A percentile compares a stretch with the other conserved stretches of the same genome.
Conservation (phyloP, 2,888 invertebrate species). For the Orthosia cruda region DNA sequence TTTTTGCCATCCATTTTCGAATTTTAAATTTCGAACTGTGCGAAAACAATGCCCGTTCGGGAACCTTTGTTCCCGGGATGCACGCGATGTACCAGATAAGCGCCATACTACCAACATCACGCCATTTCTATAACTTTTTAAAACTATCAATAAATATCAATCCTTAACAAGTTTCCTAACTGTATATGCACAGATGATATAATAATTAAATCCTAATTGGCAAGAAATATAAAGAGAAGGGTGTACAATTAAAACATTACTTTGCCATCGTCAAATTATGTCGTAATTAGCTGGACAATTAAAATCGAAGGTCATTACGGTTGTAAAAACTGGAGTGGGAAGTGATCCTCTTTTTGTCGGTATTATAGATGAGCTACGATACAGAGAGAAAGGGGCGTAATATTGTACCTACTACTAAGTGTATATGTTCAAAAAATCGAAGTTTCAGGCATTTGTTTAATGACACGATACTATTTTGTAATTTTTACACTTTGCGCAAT, state of each 20-base stretch:
- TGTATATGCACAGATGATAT: slow-evolving; percentile 77
- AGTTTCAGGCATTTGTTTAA: too few species aligned
- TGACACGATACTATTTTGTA: too few species aligned
- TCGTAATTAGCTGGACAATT: slow-evolving; percentile 88
- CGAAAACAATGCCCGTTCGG: slow-evolving; percentile 76
- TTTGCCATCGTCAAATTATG: slow-evolving; percentile 86
- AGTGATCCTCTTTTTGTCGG: slow-evolving; percentile 84
- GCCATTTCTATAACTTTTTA: slow-evolving; percentile 61
- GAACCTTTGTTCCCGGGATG: slow-evolving; percentile 68
- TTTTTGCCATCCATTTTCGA: slow-evolving; percentile 86
- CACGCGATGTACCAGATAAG: slow-evolving; percentile 75
- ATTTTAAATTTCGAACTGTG: slow-evolving; percentile 81
- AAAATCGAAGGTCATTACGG: slow-evolving; percentile 88
- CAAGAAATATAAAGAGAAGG: slow-evolving; percentile 81
- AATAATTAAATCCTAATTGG: slow-evolving; percentile 86
- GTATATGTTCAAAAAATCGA: neutral
- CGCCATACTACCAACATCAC: slow-evolving; percentile 73
- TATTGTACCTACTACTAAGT: neutral
- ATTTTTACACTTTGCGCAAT: too few species aligned
- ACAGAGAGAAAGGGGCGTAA: slow-evolving; percentile 54
- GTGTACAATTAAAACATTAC: slow-evolving; percentile 91
- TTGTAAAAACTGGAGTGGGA: slow-evolving; percentile 87
- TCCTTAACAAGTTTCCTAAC: slow-evolving; percentile 37
- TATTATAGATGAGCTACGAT: slow-evolving; percentile 72
- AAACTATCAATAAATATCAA: slow-evolving; percentile 5